Base-by-base conservation (phyloP, 2,888 invertebrate genomes). In the Girardia tigrina region DNA sequence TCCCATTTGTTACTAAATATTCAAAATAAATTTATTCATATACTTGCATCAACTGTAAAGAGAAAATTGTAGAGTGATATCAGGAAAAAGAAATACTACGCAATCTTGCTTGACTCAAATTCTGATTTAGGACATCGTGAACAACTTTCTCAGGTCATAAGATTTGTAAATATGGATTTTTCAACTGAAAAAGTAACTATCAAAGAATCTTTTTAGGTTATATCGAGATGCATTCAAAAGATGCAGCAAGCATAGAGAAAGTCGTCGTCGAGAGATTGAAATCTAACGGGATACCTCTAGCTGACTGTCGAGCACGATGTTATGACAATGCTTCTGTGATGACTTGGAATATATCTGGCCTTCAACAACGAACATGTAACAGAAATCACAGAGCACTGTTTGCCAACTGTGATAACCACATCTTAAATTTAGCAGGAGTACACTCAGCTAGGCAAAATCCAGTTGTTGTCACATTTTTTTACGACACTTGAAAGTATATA, bases 111-210 rank as follows among this genome's bases (percentile, higher is more conserved):
- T n/a, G n/a, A n/a, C n/a, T n/a, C n/a, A n/a, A n/a, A n/a, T n/a
- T n/a, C n/a, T n/a, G n/a, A n/a, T n/a, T n/a, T n/a, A n/a, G n/a
- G n/a, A n/a, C n/a, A n/a, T n/a, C n/a, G n/a, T n/a, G n/a, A n/a
- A n/a, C n/a, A n/a, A n/a, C n/a, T n/a, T n/a, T 56, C 56, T 56
- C 20, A 56, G 2, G 56, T 56, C n/a, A 56, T 56, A 6, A 4
- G 56, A 56, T 56, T 56, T 56, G 56, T 56, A 56, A 23, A 56
- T 56, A 56, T 56, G n/a, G 56, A 56, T 56, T 56, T 56, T 56
- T n/a, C n/a, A 56, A 56, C n/a, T n/a, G 23, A 56, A 56, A 56
- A 6, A n/a, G 23, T 56, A 20, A 56, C n/a, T 56, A 56, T 56
- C n/a, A 56, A n/a, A 56, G 56, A 56, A 56, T 12, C 56, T 6